Evolutionary conservation across 2,888 invertebrate species (phyloP).

Genomic region (Molorchus minor): DNA sequence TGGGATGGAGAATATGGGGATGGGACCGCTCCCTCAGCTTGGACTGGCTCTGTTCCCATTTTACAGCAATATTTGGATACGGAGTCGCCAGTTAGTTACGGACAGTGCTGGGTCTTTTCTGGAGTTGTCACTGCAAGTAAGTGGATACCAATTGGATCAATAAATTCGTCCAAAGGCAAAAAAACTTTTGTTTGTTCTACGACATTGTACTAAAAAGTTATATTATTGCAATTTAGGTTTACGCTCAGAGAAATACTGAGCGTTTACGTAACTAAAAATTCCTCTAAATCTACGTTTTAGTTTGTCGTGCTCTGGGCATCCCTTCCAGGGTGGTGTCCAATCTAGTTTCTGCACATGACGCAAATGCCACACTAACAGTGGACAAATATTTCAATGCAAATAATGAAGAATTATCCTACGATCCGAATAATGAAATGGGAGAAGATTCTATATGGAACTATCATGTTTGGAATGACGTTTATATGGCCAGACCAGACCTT

Average conservation of each 20-base stretch:
- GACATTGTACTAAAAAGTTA: too few species aligned
- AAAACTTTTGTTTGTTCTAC: too few species aligned
- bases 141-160: too few species aligned
- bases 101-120: constrained; percentile 90
- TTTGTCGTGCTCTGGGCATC: constrained; percentile 82
- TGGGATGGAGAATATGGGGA: constrained; percentile 81
- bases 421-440: constrained; percentile 73
- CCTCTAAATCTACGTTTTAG: constrained; percentile 61
- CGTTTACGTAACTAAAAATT: too few species aligned
- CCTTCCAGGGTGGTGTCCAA: constrained; percentile 85
- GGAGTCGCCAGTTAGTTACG: constrained; percentile 76
- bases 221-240: too few species aligned
- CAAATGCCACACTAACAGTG: constrained; percentile 79
- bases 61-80: constrained; percentile 75
- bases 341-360: constrained; percentile 85
- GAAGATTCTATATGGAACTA: constrained; percentile 89
- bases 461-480: constrained; percentile 89
- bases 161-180: too few species aligned
- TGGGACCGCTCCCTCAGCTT: constrained; percentile 79
- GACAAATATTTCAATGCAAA: constrained; percentile 78
- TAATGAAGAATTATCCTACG: constrained; percentile 72
- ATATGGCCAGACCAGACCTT: constrained; percentile 84
- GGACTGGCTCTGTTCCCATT: constrained; percentile 84
- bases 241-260: too few species aligned
- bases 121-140: constrained; percentile 82